Evolutionary conservation across 1,140 invertebrate species (phyloP), one percentile per base, ranked within the genome.

Genomic region (Diachasma alloeum): DNA sequence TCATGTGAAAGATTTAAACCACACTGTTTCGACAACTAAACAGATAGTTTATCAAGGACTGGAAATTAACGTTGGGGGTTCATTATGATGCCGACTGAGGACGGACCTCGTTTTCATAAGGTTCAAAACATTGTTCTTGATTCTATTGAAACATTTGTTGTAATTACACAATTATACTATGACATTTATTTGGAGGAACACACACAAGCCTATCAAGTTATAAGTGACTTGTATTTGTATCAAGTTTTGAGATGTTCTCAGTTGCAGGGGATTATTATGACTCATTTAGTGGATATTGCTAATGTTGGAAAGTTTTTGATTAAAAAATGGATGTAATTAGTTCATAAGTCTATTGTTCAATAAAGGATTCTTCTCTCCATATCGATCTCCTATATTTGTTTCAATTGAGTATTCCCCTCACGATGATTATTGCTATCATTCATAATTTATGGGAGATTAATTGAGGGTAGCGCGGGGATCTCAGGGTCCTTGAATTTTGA

Each of bases 161-260:
- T 71, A 46, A 46, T 71, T 19, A n/a, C 15, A 15, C 42, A 39
- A 71, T 39, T 42, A 19, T 71, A 44, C 0, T 4, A 22, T 8
- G 69, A 71, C 44, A 42, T 46, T 17, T 71, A 42, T 42, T 46
- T 42, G 4, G 69, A 71, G 0, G 69, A 71, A 24, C 69, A 71
- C 39, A 71, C 36, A 10, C 39, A 71, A 22, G 11, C n/a, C 24
- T 71, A 46, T 22, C 13, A 71, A 71, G 17, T 71, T 0, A 36
- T 69, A 26, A 69, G 31, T 36, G n/a, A 24, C 19, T n/a, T 11
- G 11, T 37, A 39, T 36, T 3, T 36, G 9, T 69, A 26, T 22
- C 24, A 69, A 37, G 15, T 69, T 31, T 11, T 69, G 9, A 39
- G 15, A 69, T 36, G 24, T 2, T 31, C 67, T 69, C 67, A 69